Evolutionary conservation across 1,140 invertebrate species (phyloP).

Genomic region (Aricia agestis): DNA sequence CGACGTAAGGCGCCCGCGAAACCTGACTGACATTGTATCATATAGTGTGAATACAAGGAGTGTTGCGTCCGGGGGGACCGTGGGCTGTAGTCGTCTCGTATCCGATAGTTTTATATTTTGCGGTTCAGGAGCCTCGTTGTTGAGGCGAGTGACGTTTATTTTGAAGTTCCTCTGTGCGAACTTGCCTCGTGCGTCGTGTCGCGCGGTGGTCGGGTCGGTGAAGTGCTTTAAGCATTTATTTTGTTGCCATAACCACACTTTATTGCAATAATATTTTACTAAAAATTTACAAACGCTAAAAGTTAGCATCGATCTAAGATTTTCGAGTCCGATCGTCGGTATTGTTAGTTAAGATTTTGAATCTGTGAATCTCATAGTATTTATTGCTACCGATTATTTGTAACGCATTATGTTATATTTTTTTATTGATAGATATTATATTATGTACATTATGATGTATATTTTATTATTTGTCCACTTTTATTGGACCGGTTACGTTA

Average conservation of each 20-base stretch:
- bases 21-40: slow-evolving; percentile 73
- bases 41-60: slow-evolving; percentile 71
- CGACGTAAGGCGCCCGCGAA: slow-evolving; percentile 76
- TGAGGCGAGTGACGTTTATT: slow-evolving; percentile 57
- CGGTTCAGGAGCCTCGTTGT: slow-evolving; percentile 58
- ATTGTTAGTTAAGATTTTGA: slow-evolving; percentile 75
- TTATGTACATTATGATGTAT: slow-evolving; percentile 76
- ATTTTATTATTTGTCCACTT: slow-evolving; percentile 71
- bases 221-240: slow-evolving; percentile 77
- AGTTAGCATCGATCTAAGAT: slow-evolving; percentile 64
- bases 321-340: slow-evolving; percentile 65
- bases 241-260: slow-evolving; percentile 76
- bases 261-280: slow-evolving; percentile 76
- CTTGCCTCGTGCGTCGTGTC: slow-evolving; percentile 55
- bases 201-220: slow-evolving; percentile 64
- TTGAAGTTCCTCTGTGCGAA: slow-evolving; percentile 72
- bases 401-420: slow-evolving; percentile 71
- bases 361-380: slow-evolving; percentile 77
- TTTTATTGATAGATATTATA: slow-evolving; percentile 73
- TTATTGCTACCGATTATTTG: slow-evolving; percentile 72
- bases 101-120: slow-evolving; percentile 72
- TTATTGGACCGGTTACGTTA: slow-evolving; percentile 65
- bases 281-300: slow-evolving; percentile 64
- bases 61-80: slow-evolving; percentile 64
- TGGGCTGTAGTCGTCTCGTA: slow-evolving; percentile 63